Evolutionary conservation across 1,140 invertebrate species (phyloP), one percentile per base, ranked within the genome.

Genomic region (Orchesella cincta): DNA sequence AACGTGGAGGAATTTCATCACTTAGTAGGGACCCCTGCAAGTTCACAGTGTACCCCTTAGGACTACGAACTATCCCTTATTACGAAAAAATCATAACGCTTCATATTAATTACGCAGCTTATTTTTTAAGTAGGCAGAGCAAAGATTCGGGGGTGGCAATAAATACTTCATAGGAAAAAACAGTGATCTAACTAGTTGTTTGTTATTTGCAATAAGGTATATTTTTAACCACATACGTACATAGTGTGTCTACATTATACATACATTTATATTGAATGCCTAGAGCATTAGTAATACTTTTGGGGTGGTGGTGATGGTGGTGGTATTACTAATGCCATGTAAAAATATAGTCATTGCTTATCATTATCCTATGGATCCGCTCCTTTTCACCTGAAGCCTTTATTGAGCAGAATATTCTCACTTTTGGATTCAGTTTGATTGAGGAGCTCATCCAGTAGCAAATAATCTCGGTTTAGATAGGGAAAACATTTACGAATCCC

Each of bases 121-220:
- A 46, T 46, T 46, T 46, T 8, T 57, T 57, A 23, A 57, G 54
- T n/a, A n/a, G n/a, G n/a, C n/a, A n/a, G 8, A 46, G 8, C 39
- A 46, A 46, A 46, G 39, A n/a, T 57, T 57, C 23, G 52, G 52
- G 52, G 52, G 52, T 57, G 52, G 52, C 23, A 57, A 57, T 5
- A 57, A 33, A 31, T 23, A 33, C 12, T 67, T 31, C n/a, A 31
- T 33, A 12, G 39, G 39, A 20, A 12, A 46, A 20, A 20, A 46
- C 8, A 46, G 62, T 67, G 62, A 67, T 31, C 12, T 67, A 67
- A 67, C 29, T 33, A 67, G 62, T 67, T 57, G 12, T 14, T 57
- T 57, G 52, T 57, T 67, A 67, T 67, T 67, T 67, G 62, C 62
- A n/a, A 67, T 29, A 67, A 67, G 62, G 62, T 67, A 67, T 67